Conservation (phyloP, 1,140 invertebrate genomes). For the Ceratoteleas bidentatus region DNA sequence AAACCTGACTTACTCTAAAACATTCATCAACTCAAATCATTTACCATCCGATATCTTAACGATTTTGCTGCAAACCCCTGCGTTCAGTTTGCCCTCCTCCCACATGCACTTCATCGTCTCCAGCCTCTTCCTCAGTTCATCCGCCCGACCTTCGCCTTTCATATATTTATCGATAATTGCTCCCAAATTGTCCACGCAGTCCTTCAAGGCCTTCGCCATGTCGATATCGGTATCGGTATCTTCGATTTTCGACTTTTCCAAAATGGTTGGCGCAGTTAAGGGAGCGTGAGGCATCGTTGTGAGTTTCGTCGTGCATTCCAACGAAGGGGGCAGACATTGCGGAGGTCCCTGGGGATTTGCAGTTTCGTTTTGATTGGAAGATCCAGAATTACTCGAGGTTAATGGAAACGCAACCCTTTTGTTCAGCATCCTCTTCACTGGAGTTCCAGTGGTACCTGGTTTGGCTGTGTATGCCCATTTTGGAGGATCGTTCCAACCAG, state of each 20-base stretch:
- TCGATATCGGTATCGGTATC: slow-evolving; percentile 51
- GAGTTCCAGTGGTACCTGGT: slow-evolving; percentile 52
- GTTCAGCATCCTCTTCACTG: slow-evolving; percentile 75
- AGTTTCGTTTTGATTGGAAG: slow-evolving; percentile 19
- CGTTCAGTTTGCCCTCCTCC: slow-evolving; percentile 77
- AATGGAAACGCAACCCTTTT: slow-evolving; percentile 81
- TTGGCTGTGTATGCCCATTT: slow-evolving; percentile 73
- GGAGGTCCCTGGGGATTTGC: slow-evolving; percentile 15
- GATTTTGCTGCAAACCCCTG: slow-evolving; percentile 71
- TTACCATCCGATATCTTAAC: slow-evolving; percentile 77
- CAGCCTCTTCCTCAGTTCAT: slow-evolving; percentile 77
- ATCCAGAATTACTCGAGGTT: slow-evolving; percentile 49
- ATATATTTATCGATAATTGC: slow-evolving; percentile 66
- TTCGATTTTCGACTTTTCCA: not conserved
- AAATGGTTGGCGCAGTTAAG: slow-evolving; percentile 28
- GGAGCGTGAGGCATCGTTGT: slow-evolving; percentile 70
- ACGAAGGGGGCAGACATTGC: slow-evolving; percentile 57
- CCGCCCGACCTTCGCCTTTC: slow-evolving; percentile 51
- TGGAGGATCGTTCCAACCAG: slow-evolving; percentile 82
- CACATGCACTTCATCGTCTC: slow-evolving; percentile 77
- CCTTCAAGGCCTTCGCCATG: slow-evolving; percentile 68
- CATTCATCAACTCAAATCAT: slow-evolving; percentile 14
- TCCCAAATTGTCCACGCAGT: slow-evolving; percentile 70
- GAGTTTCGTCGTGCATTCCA: slow-evolving; percentile 46
- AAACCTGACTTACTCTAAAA: too few relatives aligned